phyloP scores from a whole-genome alignment of 2,888 invertebrate genomes.

The Allygus modestus region DNA sequence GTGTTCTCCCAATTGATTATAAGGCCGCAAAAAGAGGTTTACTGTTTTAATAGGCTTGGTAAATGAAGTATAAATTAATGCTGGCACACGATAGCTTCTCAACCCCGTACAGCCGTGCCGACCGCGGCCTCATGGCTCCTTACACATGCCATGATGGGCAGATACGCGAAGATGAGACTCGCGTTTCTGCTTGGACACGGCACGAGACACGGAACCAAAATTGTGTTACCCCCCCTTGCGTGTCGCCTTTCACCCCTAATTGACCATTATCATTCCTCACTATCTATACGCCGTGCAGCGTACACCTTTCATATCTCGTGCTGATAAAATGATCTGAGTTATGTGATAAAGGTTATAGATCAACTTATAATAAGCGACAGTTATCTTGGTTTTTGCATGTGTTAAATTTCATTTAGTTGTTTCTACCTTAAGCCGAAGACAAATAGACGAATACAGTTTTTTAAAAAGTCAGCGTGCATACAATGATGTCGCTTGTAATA shows the following conservation, averaged over 20 bases:
- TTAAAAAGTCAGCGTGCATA: no score
- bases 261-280: slow-evolving; percentile 5
- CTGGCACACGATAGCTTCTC: background rate
- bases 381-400: no score
- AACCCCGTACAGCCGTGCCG: background rate
- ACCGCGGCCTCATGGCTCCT: background rate
- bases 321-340: background rate
- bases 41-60: no score
- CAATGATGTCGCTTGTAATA: no score
- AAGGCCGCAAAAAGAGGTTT: no score
- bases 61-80: background rate
- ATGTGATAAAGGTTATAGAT: background rate
- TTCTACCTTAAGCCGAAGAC: no score
- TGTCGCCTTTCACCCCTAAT: slow-evolving; percentile 11
- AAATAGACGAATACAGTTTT: no score
- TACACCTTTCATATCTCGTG: background rate
- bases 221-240: slow-evolving; percentile 19
- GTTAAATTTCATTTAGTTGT: no score
- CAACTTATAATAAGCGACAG: no score
- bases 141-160: slow-evolving; percentile 4
- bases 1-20: no score
- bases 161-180: slow-evolving; percentile 18
- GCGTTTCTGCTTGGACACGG: slow-evolving; percentile 1
- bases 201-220: slow-evolving; percentile 9
- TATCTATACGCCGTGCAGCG: background rate